A percentile compares a stretch with the other conserved stretches of the same genome.
Evolutionary conservation across 2,113 vertebrate species (phyloP).

Genomic region (Clarias gariepinus): DNA sequence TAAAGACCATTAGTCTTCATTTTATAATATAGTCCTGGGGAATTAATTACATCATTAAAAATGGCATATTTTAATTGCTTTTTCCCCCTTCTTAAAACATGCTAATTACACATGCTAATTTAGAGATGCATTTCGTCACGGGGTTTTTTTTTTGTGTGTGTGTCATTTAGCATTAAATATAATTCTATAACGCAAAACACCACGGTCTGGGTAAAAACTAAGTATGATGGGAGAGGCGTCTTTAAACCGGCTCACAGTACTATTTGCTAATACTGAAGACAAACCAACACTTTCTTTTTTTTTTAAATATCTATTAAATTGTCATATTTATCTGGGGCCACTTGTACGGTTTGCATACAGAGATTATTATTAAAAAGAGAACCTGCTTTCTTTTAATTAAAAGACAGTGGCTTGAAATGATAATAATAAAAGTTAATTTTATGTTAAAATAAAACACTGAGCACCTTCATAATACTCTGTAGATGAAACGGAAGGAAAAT

Average conservation of each 20-base stretch:
- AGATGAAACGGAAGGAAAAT: neutral
- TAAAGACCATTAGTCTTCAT: neutral
- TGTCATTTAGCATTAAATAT: neutral
- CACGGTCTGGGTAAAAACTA: slow-evolving; percentile 21
- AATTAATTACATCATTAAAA: neutral
- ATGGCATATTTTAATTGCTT: too few relatives aligned
- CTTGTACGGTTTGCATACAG: neutral
- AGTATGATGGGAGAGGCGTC: neutral
- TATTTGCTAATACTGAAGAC: slow-evolving; percentile 2
- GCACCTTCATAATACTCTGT: neutral
- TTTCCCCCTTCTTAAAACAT: neutral
- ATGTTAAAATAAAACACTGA: neutral
- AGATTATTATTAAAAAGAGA: neutral
- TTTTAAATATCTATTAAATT: neutral
- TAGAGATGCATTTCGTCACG: neutral
- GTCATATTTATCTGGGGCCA: neutral
- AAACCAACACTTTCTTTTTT: neutral
- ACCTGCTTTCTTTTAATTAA: neutral
- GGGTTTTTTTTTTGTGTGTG: neutral
- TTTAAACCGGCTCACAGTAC: neutral
- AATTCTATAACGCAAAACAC: neutral
- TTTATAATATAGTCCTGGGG: neutral
- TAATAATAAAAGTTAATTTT: too few relatives aligned
- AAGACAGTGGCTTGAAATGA: neutral
- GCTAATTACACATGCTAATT: neutral